phyloP scores from a whole-genome alignment of 2,888 invertebrate species.

The Aphidius colemani region DNA sequence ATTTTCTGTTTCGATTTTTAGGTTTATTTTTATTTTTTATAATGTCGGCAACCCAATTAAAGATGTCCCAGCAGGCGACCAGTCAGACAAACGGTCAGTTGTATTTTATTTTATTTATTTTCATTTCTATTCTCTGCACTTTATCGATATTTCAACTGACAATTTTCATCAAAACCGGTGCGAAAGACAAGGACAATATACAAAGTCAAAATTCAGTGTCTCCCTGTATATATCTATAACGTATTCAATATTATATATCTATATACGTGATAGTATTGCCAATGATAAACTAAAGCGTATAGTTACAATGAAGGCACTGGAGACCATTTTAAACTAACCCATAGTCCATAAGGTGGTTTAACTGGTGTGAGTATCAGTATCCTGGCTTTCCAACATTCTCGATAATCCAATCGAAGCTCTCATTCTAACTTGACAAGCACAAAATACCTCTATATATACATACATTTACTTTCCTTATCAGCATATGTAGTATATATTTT shows the following conservation, averaged over 20 bases:
- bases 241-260: too few relatives aligned
- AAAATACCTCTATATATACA: too few relatives aligned
- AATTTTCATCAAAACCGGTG: constrained; percentile 15
- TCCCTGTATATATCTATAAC: not conserved
- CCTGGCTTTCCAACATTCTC: constrained; percentile 40
- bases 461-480: too few relatives aligned
- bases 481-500: constrained; percentile 42
- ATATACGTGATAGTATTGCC: too few relatives aligned
- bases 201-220: constrained; percentile 17
- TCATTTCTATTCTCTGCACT: constrained; percentile 21
- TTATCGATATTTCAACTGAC: constrained; percentile 23
- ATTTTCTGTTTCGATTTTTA: constrained; percentile 45
- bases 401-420: constrained; percentile 60
- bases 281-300: constrained; percentile 39
- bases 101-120: not conserved
- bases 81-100: constrained; percentile 33
- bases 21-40: constrained; percentile 9
- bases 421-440: constrained; percentile 55
- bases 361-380: constrained; percentile 10
- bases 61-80: constrained; percentile 55
- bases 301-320: constrained; percentile 42
- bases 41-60: constrained; percentile 59
- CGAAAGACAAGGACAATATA: constrained; percentile 28
- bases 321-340: constrained; percentile 37
- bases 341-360: constrained; percentile 7